Evolutionary conservation across 2,797 vertebrate genomes (phyloP).

Genomic region (Ambastaia sidthimunki): DNA sequence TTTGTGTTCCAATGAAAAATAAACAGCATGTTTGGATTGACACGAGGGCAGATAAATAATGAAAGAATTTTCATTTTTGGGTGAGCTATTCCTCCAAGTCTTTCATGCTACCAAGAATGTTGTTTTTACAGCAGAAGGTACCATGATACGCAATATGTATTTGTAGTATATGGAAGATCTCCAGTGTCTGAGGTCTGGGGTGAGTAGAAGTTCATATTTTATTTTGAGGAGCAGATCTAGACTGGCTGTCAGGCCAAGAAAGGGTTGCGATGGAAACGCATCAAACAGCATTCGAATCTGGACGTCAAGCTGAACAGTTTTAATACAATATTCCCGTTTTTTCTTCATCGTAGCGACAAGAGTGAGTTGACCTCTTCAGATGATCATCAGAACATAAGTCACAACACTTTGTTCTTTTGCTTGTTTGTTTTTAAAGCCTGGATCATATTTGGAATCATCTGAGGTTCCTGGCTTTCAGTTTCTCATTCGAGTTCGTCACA

Average conservation of each 20-base stretch:
- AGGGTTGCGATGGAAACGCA: slow-evolving; percentile 18
- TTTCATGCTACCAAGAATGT: not conserved
- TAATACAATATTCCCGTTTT: not conserved
- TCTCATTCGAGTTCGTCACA: slow-evolving; percentile 48
- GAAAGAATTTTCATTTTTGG: not conserved
- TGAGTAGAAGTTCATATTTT: slow-evolving; percentile 33
- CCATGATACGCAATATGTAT: not conserved
- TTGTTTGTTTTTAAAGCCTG: slow-evolving; percentile 37
- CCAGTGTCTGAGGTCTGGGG: slow-evolving; percentile 15
- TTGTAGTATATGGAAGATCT: slow-evolving; percentile 37
- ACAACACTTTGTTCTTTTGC: slow-evolving; percentile 1
- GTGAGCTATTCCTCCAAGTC: not conserved
- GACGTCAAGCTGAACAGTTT: not conserved
- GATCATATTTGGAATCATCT: slow-evolving; percentile 22
- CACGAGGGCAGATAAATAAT: not conserved
- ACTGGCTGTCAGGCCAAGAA: slow-evolving; percentile 12
- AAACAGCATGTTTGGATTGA: not conserved
- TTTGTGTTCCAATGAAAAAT: not conserved
- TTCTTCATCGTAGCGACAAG: slow-evolving; percentile 8
- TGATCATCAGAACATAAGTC: slow-evolving; percentile 8
- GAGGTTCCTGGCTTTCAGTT: slow-evolving; percentile 35
- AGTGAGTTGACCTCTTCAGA: slow-evolving; percentile 8
- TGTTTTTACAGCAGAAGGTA: slow-evolving; percentile 18
- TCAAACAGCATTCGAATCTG: slow-evolving; percentile 16
- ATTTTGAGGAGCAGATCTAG: slow-evolving; percentile 34